phyloP scores from a whole-genome alignment of 2,888 invertebrate species.

The Clepsis dumicolana region DNA sequence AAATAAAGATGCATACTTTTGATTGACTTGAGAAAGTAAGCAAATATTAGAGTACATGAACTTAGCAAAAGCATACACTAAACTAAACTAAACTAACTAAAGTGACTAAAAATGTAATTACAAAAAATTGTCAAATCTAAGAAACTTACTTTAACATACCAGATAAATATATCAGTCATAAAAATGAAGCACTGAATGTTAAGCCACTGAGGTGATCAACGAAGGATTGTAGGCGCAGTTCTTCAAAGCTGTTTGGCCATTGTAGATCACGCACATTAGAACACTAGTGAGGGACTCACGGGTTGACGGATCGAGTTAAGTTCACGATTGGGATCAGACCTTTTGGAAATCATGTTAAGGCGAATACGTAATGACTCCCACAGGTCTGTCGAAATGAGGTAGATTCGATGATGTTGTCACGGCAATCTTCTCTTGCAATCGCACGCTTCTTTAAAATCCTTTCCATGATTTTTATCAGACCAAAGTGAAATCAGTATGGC shows the following conservation, averaged over 20 bases:
- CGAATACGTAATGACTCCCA: neutral
- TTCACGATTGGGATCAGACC: neutral
- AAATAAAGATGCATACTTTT: neutral
- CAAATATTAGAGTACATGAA: neutral
- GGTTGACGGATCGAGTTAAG: neutral
- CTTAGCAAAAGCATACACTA: neutral
- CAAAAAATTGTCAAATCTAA: neutral
- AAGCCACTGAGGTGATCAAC: too few species aligned
- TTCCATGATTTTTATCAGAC: conserved; percentile 21
- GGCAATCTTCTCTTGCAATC: neutral
- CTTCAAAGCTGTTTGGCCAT: neutral
- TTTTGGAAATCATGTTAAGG: neutral
- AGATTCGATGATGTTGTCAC: neutral
- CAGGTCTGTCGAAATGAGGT: neutral
- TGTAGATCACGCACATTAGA: neutral
- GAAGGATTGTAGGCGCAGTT: neutral
- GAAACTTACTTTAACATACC: neutral
- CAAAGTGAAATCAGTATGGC: neutral
- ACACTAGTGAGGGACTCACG: neutral
- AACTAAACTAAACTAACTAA: too few species aligned
- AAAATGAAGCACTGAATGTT: neutral
- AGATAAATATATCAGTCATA: neutral
- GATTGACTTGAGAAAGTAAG: neutral
- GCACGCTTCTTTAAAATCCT: neutral
- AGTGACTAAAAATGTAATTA: neutral